A percentile compares a stretch with the other conserved stretches of the same genome.
phyloP scores from a whole-genome alignment of 1,140 invertebrate genomes.

The Halesus radiatus region DNA sequence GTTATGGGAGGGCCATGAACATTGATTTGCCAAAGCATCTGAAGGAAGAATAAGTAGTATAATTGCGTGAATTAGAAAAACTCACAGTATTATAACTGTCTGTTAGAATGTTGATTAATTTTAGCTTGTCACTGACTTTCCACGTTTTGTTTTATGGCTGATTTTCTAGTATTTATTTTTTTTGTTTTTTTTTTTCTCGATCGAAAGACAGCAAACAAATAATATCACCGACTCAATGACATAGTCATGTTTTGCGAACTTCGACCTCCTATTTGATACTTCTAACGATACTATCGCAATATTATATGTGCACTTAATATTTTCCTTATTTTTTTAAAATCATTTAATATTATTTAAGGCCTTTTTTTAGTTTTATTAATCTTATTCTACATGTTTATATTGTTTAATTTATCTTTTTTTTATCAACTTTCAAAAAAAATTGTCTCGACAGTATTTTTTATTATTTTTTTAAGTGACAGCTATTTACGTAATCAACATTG shows the following conservation, averaged over 20 bases:
- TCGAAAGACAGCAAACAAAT: background rate
- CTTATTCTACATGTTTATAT: too few relatives aligned
- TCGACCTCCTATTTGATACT: too few relatives aligned
- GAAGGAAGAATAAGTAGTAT: conserved; percentile 3
- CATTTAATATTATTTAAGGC: too few relatives aligned
- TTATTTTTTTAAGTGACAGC: background rate
- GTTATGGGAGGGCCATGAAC: conserved; percentile 69
- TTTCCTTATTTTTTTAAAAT: background rate
- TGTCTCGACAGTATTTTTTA: too few relatives aligned
- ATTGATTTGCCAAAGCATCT: conserved; percentile 49
- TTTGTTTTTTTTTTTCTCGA: background rate
- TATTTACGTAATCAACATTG: background rate
- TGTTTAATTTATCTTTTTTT: too few relatives aligned
- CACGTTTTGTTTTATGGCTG: background rate
- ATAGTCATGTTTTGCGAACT: too few relatives aligned
- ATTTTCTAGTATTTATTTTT: background rate
- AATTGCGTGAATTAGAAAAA: background rate
- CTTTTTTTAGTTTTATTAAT: too few relatives aligned
- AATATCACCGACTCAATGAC: background rate
- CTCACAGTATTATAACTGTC: background rate
- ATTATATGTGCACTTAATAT: too few relatives aligned
- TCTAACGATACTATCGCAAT: background rate
- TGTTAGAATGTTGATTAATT: background rate
- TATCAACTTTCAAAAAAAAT: too few relatives aligned
- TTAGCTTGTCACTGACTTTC: background rate